Evolutionary conservation across 2,888 invertebrate genomes (phyloP).

Genomic region (Apeira syringaria): DNA sequence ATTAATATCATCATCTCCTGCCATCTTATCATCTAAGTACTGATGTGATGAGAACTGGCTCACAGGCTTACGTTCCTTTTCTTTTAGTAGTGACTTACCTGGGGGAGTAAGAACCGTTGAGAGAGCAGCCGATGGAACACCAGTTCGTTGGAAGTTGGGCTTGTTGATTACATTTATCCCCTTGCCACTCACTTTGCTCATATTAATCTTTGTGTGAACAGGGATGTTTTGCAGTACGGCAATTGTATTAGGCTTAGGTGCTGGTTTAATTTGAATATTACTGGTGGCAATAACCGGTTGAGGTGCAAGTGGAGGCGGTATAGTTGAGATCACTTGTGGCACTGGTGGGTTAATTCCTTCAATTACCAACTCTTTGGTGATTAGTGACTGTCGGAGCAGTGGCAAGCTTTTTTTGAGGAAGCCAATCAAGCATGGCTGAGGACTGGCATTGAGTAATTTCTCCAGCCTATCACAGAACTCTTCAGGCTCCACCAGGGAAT

Average conservation of each 20-base stretch:
- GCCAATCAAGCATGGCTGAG: slow-evolving; percentile 98
- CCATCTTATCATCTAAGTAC: slow-evolving; percentile 79
- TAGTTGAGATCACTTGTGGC: slow-evolving; percentile 65
- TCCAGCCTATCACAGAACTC: slow-evolving; percentile 98
- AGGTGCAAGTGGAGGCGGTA: slow-evolving; percentile 40
- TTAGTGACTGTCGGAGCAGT: slow-evolving; percentile 94
- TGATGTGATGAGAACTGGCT: slow-evolving; percentile 81
- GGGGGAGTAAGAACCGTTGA: slow-evolving; percentile 70
- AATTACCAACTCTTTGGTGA: slow-evolving; percentile 94
- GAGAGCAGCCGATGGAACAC: slow-evolving; percentile 52
- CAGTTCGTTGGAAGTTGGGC: slow-evolving; percentile 56
- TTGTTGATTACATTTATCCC: slow-evolving; percentile 76
- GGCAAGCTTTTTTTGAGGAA: slow-evolving; percentile 93
- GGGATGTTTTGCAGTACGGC: slow-evolving; percentile 75
- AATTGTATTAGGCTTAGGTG: slow-evolving; percentile 54
- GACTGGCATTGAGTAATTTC: slow-evolving; percentile 96
- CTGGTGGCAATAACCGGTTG: slow-evolving; percentile 7
- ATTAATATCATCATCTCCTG: slow-evolving; percentile 97
- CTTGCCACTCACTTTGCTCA: slow-evolving; percentile 61
- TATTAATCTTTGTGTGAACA: slow-evolving; percentile 66
- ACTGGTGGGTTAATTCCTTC: slow-evolving; percentile 99
- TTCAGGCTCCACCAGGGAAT: slow-evolving; percentile 97
- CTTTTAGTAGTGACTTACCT: slow-evolving; percentile 87
- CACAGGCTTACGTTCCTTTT: slow-evolving; percentile 88
- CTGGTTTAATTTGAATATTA: slow-evolving; percentile 39